phyloP scores from a whole-genome alignment of 2,888 invertebrate species.

The Temnothorax unifasciatus region DNA sequence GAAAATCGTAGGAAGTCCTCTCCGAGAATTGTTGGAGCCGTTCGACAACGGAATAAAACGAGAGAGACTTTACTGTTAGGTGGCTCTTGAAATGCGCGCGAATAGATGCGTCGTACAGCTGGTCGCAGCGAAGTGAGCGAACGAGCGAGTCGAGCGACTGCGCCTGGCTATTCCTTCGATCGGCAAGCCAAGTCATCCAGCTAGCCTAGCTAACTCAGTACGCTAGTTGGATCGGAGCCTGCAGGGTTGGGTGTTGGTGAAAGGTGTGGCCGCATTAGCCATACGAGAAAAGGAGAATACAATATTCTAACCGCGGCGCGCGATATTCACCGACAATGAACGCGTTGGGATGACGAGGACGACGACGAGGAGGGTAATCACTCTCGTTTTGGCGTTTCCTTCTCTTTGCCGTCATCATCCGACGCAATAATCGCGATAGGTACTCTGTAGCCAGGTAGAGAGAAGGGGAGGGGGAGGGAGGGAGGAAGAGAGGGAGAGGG shows the following conservation, averaged over 20 bases:
- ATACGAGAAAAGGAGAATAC: slow-evolving; percentile 84
- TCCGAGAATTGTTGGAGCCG: slow-evolving; percentile 14
- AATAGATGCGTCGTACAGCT: slow-evolving; percentile 55
- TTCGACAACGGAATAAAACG: slow-evolving; percentile 62
- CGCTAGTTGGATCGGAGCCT: slow-evolving; percentile 56
- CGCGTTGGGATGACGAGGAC: slow-evolving; percentile 16
- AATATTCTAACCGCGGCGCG: slow-evolving; percentile 77
- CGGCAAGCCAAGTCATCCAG: slow-evolving; percentile 43
- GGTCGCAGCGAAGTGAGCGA: slow-evolving; percentile 26
- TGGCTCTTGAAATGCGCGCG: slow-evolving; percentile 56
- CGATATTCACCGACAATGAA: slow-evolving; percentile 63
- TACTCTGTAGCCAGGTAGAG: neutral
- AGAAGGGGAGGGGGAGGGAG: neutral
- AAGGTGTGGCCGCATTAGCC: slow-evolving; percentile 83
- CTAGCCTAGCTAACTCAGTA: slow-evolving; percentile 57
- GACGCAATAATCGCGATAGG: slow-evolving; percentile 31
- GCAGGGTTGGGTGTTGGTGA: slow-evolving; percentile 82
- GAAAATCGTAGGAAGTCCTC: slow-evolving; percentile 23
- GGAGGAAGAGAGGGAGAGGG: neutral
- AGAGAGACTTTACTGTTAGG: slow-evolving; percentile 74
- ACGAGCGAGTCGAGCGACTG: slow-evolving; percentile 37
- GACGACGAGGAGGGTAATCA: slow-evolving; percentile 64
- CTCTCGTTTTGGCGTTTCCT: slow-evolving; percentile 69
- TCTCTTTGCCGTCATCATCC: slow-evolving; percentile 55
- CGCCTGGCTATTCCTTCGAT: slow-evolving; percentile 41